Percentiles rank a stretch among this genome's conserved stretches.
Evolutionary conservation across 2,797 vertebrate species (phyloP).

Genomic region (Tapera naevia): DNA sequence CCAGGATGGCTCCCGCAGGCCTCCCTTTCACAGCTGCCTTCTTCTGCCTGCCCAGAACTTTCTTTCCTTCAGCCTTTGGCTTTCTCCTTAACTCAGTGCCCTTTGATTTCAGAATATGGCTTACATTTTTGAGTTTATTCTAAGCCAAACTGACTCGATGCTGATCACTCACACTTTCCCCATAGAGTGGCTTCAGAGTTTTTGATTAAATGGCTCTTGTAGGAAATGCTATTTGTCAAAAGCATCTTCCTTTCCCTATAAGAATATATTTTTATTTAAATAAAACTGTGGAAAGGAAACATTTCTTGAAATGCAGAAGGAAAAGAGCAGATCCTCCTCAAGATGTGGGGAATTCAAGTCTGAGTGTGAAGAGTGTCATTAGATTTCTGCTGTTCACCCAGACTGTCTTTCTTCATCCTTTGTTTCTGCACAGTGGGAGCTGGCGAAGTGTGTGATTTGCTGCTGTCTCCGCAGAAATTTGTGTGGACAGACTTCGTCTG

Average conservation of each 20-base stretch:
- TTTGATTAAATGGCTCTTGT: background rate
- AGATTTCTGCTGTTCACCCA: background rate
- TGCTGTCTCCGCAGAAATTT: background rate
- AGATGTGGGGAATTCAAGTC: background rate
- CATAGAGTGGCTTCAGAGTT: background rate
- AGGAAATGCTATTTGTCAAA: background rate
- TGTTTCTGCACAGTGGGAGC: accelerated
- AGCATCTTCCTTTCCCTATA: background rate
- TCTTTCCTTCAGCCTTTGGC: background rate
- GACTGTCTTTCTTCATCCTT: background rate
- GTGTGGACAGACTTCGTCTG: background rate
- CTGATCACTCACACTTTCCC: background rate
- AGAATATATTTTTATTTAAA: background rate
- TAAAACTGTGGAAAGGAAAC: background rate
- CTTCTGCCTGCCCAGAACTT: background rate
- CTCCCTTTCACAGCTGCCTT: background rate
- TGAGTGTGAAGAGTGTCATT: background rate
- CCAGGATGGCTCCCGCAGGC: background rate
- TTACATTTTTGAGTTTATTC: background rate
- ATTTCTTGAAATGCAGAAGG: background rate
- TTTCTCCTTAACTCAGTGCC: background rate
- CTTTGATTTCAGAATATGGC: background rate
- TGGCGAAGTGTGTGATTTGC: background rate
- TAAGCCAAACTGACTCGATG: background rate
- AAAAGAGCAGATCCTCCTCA: background rate